Evolutionary conservation across 2,797 vertebrate genomes (phyloP).

Genomic region (Heliangelus exortis): DNA sequence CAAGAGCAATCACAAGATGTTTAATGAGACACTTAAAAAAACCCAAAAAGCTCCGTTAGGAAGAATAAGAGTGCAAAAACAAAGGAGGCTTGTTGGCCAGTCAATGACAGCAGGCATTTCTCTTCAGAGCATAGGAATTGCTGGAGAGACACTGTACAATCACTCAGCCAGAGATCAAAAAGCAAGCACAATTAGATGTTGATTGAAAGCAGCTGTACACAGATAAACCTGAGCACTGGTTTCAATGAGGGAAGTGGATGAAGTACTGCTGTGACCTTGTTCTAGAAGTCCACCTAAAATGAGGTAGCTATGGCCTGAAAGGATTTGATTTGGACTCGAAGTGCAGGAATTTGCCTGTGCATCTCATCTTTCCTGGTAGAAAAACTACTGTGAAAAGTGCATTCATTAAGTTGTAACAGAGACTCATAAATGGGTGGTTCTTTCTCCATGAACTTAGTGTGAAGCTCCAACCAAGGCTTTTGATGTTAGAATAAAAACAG

Average conservation of each 20-base stretch:
- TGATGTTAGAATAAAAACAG: background rate
- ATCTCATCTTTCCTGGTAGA: background rate
- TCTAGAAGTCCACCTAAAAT: conserved; percentile 3
- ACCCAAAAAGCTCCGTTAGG: background rate
- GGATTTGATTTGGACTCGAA: background rate
- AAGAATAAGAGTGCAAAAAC: background rate
- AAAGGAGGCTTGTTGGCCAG: background rate
- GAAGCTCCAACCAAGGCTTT: background rate
- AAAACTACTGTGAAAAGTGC: background rate
- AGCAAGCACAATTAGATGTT: conserved; percentile 41
- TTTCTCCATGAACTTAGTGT: background rate
- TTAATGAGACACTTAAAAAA: conserved; percentile 16
- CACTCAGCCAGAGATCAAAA: conserved; percentile 7
- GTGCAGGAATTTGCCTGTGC: background rate
- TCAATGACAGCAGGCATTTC: conserved; percentile 22
- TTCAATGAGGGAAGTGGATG: background rate
- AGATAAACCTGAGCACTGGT: background rate
- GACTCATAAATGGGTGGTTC: background rate
- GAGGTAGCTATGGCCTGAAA: background rate
- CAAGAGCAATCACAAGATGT: conserved; percentile 10
- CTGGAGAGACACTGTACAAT: background rate
- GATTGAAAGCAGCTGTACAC: background rate
- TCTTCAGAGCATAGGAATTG: background rate
- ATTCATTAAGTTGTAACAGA: background rate
- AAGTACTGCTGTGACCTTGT: background rate